Evolutionary conservation across 1,140 invertebrate species (phyloP), one percentile per base, ranked within the genome.

Genomic region (Bombus confusus): DNA sequence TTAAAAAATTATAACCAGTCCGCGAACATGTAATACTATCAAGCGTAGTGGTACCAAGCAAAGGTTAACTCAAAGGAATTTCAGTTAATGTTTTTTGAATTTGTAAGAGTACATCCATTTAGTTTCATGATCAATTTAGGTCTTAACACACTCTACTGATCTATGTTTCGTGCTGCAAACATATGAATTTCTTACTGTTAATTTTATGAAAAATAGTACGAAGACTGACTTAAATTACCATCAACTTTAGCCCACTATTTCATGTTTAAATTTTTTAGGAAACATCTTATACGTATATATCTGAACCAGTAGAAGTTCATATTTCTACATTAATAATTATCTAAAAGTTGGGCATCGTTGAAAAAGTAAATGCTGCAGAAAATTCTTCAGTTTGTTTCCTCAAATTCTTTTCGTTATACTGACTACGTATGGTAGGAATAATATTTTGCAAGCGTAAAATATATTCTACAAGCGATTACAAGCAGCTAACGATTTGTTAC

Each of bases 401-500:
- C 18, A 22, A 75, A 57, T 57, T 25, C 31, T 75, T 75, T 57
- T 37, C 22, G 69, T 13, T 52, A 52, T 52, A 22, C 18, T 72
- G 10, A 18, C 34, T 10, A 10, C 34, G 22, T 25, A 4, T 12
- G 18, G 41, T 47, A 12, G n/a, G 31, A 31, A 41, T 47, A 31
- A 74, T 47, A 74, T 47, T 52, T 74, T 52, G 31, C 39, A 31
- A 43, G 71, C 41, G n/a, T 74, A 31, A 47, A 47, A 47, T 74
- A 52, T 47, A 74, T 74, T 47, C 41, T 74, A 52, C n/a, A 15
- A 69, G 34, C 18, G 9, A 74, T 74, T 31, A 18, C 10, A 52
- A 74, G 47, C 41, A 47, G 41, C 41, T 31, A 74, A 74, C 72
- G 72, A 41, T 73, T 73, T 47, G 31, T 47, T 9, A 43, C 72